Conservation (phyloP, 2,113 vertebrate species). For the Motacilla alba region DNA sequence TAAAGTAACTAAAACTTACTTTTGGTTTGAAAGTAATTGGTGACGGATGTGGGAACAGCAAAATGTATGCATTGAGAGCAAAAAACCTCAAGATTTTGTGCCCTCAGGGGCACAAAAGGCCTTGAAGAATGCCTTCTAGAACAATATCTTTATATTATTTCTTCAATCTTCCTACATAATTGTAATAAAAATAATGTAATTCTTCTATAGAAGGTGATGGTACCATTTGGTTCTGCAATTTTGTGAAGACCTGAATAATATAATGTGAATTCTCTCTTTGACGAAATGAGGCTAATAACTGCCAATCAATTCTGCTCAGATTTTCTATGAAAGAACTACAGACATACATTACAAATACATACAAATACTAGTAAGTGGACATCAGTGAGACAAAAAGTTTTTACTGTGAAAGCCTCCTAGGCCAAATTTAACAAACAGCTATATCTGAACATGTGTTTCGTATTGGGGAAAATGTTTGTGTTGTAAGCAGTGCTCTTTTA, state of each 20-base stretch:
- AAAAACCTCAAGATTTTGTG: not conserved
- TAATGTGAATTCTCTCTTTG: not conserved
- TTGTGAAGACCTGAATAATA: not conserved
- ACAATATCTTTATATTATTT: not conserved
- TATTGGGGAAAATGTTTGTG: not conserved
- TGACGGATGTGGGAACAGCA: not conserved
- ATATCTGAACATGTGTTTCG: not conserved
- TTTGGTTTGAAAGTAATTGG: not conserved
- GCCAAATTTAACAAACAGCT: accelerated
- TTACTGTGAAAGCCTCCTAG: not conserved
- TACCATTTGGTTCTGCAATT: not conserved
- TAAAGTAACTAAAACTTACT: not conserved
- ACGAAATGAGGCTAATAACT: not conserved
- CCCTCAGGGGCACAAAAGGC: not conserved
- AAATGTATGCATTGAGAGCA: not conserved
- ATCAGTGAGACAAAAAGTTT: not conserved
- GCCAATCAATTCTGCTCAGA: not conserved
- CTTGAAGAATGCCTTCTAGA: not conserved
- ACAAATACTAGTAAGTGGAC: not conserved
- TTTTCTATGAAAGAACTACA: not conserved
- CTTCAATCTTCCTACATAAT: not conserved
- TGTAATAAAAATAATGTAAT: not conserved
- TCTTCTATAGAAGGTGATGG: not conserved
- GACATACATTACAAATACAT: not conserved
- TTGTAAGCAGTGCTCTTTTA: not conserved